Conservation (phyloP, 1,140 invertebrate species). For the Tyrophagus putrescentiae region DNA sequence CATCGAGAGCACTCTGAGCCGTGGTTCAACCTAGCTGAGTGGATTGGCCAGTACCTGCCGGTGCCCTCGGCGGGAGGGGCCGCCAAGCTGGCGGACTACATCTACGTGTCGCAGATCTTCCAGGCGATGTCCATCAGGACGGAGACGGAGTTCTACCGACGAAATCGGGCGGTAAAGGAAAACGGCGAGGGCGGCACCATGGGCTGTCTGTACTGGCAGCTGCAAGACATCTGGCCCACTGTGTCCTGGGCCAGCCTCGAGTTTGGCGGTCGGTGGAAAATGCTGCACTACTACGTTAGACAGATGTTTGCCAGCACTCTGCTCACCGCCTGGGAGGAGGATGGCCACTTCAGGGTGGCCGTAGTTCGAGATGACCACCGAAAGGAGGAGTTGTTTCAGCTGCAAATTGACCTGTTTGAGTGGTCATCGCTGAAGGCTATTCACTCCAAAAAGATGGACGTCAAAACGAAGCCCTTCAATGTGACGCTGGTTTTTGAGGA, state of each 20-base stretch:
- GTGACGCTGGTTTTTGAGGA: constrained; percentile 4
- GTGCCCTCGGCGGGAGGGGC: neutral
- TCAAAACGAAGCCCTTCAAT: neutral
- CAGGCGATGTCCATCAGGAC: neutral
- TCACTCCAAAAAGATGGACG: neutral
- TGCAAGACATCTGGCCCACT: neutral
- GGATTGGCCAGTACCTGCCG: neutral
- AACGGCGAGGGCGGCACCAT: too few species aligned
- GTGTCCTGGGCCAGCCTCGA: neutral
- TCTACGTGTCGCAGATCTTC: too few species aligned
- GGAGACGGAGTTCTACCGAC: neutral
- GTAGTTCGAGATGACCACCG: constrained; percentile 19
- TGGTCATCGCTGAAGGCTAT: constrained; percentile 21
- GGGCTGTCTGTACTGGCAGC: neutral
- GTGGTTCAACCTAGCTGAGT: constrained; percentile 33
- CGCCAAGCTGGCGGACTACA: neutral
- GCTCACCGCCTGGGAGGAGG: constrained; percentile 39
- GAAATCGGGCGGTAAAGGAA: neutral
- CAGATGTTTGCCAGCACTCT: constrained; percentile 63
- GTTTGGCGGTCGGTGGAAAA: too few species aligned
- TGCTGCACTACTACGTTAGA: constrained; percentile 73
- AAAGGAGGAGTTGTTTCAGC: neutral
- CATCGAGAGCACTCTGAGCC: constrained; percentile 29
- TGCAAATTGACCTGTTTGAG: constrained; percentile 20
- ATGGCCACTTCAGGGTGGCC: constrained; percentile 27